Evolutionary conservation across 92 coral and sea anemone species (phyloP).

Genomic region (Epizoanthus rinbou): DNA sequence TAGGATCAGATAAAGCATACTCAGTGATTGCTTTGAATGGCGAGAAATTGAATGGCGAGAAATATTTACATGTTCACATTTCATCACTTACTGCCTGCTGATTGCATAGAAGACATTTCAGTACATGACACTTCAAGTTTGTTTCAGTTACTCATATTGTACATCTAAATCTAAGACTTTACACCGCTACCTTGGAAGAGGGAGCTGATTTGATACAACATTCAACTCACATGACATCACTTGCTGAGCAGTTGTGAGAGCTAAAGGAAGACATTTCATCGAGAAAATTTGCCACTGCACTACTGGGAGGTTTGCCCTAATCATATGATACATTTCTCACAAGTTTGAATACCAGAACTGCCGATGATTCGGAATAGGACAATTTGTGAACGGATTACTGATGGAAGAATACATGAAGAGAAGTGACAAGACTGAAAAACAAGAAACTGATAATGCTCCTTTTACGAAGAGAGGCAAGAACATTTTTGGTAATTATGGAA

Average conservation of each 20-base stretch:
- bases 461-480: slow-evolving; percentile 5
- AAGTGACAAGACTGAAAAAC: slow-evolving; percentile 44
- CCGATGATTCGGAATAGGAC: slow-evolving; percentile 67
- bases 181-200: slow-evolving; percentile 67
- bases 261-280: slow-evolving; percentile 62
- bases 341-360: slow-evolving; percentile 61
- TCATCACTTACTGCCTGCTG: slow-evolving; percentile 55
- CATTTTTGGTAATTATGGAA: too few relatives aligned
- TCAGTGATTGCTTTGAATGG: slow-evolving; percentile 67
- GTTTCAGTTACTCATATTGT: slow-evolving; percentile 70
- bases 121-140: slow-evolving; percentile 64
- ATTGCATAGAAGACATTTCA: slow-evolving; percentile 64
- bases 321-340: slow-evolving; percentile 68
- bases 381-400: slow-evolving; percentile 49
- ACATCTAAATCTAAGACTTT: slow-evolving; percentile 55
- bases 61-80: slow-evolving; percentile 63
- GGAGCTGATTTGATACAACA: slow-evolving; percentile 58
- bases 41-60: too few relatives aligned
- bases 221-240: slow-evolving; percentile 69
- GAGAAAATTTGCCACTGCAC: slow-evolving; percentile 66
- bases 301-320: slow-evolving; percentile 66
- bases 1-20: slow-evolving; percentile 69
- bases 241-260: slow-evolving; percentile 70
- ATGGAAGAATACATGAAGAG: slow-evolving; percentile 60
- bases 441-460: slow-evolving; percentile 44